Percentiles rank a stretch among this genome's conserved stretches.
Evolutionary conservation across 2,113 vertebrate genomes (phyloP).

Genomic region (Embiotoca jacksoni): DNA sequence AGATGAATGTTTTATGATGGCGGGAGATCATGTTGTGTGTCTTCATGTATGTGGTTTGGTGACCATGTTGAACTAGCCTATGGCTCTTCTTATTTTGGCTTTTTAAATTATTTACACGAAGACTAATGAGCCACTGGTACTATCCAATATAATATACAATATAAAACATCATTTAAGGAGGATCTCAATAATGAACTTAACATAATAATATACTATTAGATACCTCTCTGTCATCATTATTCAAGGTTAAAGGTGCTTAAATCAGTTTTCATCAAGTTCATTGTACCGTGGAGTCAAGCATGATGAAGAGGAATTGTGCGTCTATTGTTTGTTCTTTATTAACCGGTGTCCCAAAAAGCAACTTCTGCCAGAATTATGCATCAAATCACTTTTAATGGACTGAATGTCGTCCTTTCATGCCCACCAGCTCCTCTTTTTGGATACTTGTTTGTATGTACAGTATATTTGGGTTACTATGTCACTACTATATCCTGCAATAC

Average conservation of each 20-base stretch:
- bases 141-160: not conserved
- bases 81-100: not conserved
- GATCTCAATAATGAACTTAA: not conserved
- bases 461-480: slow-evolving; percentile 4
- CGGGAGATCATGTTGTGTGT: slow-evolving; percentile 25
- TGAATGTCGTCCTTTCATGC: slow-evolving; percentile 7
- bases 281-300: not conserved
- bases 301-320: not conserved
- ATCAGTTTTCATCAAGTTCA: not conserved
- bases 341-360: not conserved
- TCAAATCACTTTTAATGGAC: slow-evolving; percentile 34
- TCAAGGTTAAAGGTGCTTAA: not conserved
- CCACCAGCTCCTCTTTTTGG: slow-evolving; percentile 3
- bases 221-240: not conserved
- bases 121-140: not conserved
- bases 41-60: slow-evolving; percentile 15
- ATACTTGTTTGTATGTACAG: not conserved
- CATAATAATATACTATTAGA: not conserved
- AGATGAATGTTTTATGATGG: slow-evolving; percentile 71
- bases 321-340: slow-evolving; percentile 6
- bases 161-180: not conserved
- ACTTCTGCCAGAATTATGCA: not conserved
- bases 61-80: slow-evolving; percentile 1
- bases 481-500: not conserved
- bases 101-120: not conserved